Evolutionary conservation across 2,797 vertebrate genomes (phyloP).

Genomic region (Apogon hyalosoma): DNA sequence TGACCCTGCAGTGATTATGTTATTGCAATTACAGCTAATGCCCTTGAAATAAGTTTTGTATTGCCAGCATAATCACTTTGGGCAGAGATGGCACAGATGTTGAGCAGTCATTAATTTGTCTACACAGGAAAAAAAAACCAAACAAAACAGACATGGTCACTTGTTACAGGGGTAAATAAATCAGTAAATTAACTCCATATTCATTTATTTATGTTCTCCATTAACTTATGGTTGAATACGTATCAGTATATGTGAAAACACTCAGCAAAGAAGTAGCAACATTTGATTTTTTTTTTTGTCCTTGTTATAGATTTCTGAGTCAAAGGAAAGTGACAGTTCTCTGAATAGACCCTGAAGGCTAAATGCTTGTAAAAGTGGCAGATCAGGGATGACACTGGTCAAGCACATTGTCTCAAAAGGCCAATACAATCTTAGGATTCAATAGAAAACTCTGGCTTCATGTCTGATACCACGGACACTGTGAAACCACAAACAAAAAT

Average conservation of each 20-base stretch:
- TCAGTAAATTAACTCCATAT: neutral
- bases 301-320: neutral
- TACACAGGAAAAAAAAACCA: neutral
- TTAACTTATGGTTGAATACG: neutral
- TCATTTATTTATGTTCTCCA: neutral
- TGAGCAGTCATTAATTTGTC: neutral
- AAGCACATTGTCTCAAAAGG: neutral
- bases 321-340: neutral
- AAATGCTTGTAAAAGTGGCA: neutral
- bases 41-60: neutral
- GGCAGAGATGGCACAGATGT: neutral
- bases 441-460: too few relatives aligned
- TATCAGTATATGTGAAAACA: neutral
- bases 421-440: neutral
- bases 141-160: neutral
- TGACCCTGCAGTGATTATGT: neutral
- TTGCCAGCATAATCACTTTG: neutral
- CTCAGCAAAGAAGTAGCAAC: conserved; percentile 1
- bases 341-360: too few relatives aligned
- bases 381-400: neutral
- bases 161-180: neutral
- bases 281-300: neutral
- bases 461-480: neutral
- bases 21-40: conserved; percentile 4
- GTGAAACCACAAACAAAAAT: conserved; percentile 5